These are phyloP conservation scores for Dermochelys coriacea DNA, from an alignment of 2,797 vertebrate species.

Conservation along the genomic window DNA sequence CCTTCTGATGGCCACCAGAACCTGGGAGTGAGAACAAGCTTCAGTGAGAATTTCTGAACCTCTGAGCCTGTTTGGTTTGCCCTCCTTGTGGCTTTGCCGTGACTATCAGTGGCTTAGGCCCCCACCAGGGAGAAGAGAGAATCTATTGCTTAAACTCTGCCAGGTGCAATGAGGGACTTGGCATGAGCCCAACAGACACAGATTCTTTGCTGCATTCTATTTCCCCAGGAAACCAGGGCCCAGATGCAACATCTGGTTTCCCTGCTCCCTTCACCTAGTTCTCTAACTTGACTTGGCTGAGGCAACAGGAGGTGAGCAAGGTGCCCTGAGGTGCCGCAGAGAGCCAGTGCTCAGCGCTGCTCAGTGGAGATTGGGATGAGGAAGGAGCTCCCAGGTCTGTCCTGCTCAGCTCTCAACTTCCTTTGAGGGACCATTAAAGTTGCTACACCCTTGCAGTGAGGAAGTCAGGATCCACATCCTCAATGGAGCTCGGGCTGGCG, in stretches of 20 bases:
- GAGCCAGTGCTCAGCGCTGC: not conserved
- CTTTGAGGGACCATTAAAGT: not conserved
- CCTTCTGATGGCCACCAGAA: not conserved
- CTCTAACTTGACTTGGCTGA: accelerated
- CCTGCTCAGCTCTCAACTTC: not conserved
- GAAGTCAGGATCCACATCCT: not conserved
- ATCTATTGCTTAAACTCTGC: not conserved
- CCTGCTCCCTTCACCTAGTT: not conserved
- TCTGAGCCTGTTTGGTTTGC: not conserved
- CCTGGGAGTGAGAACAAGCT: not conserved
- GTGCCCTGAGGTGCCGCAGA: accelerated
- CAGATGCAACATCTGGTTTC: not conserved
- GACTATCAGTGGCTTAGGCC: not conserved
- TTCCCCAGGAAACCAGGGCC: not conserved
- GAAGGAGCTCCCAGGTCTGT: not conserved
- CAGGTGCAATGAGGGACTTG: not conserved
- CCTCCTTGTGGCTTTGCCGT: not conserved
- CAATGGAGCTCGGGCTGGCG: not conserved
- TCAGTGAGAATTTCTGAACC: not conserved
- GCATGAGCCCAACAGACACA: not conserved
- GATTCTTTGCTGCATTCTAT: not conserved
- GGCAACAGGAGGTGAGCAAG: accelerated
- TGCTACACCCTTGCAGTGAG: not conserved
- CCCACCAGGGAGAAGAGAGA: not conserved
- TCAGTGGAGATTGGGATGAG: not conserved